Conservation (phyloP, 1,140 invertebrate genomes). For the Lasioglossum albipes region DNA sequence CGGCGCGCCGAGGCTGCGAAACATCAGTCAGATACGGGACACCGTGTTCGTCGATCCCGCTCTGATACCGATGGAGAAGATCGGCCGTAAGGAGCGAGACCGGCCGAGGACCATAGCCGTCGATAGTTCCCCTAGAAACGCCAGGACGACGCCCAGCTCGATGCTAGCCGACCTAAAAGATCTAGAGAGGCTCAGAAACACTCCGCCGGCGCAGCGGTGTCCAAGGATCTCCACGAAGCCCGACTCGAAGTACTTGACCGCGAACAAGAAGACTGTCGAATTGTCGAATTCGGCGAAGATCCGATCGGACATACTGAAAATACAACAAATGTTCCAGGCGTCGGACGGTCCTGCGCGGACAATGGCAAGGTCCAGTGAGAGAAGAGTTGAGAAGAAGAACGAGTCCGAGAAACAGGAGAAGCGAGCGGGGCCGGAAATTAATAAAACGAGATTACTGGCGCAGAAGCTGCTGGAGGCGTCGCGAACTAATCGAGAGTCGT, state of each 20-base stretch:
- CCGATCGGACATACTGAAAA: conserved; percentile 65
- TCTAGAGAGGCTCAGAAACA: conserved; percentile 70
- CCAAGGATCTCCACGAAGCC: conserved; percentile 13
- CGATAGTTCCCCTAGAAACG: not conserved
- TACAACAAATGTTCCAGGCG: conserved; percentile 65
- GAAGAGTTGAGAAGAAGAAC: conserved; percentile 7
- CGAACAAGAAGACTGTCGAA: conserved; percentile 34
- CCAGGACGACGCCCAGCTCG: conserved; percentile 37
- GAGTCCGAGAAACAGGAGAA: conserved; percentile 47
- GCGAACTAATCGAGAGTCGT: conserved; percentile 46
- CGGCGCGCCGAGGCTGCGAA: conserved; percentile 68
- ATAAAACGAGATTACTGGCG: conserved; percentile 56
- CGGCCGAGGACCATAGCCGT: conserved; percentile 47
- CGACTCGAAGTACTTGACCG: conserved; percentile 9
- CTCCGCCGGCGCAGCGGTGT: conserved; percentile 60
- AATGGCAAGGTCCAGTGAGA: conserved; percentile 33
- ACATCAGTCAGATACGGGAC: conserved; percentile 74
- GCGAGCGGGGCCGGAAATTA: conserved; percentile 50
- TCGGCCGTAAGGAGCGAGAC: conserved; percentile 30
- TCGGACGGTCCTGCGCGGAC: conserved; percentile 37
- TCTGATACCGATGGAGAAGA: conserved; percentile 41
- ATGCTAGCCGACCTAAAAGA: conserved; percentile 73
- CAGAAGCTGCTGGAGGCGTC: conserved; percentile 65
- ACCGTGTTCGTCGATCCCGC: conserved; percentile 63
- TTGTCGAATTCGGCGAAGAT: conserved; percentile 63